Base-by-base conservation (phyloP, 2,888 invertebrate genomes). In the Aleiodes leptofemur region DNA sequence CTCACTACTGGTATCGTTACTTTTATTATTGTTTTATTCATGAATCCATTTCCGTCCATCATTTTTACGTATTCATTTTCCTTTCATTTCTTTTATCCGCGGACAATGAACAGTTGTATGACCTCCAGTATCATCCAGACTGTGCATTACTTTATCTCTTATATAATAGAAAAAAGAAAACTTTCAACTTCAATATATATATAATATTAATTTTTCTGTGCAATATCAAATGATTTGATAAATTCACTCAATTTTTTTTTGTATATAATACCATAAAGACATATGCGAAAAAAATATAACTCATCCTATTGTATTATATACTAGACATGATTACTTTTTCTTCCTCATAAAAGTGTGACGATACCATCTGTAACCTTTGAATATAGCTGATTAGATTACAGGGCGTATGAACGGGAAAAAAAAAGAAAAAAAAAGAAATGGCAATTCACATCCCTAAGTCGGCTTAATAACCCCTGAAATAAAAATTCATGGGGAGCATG, bases 311-410 rank as follows among this genome's bases (percentile, higher is more conserved):
- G 43, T 43, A 43, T 11, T 9, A 43, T 43, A 43, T 43, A 43
- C 11, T 43, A 43, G 11, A 43, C 43, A 43, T 43, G 43, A 43
- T 43, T 43, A 43, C 43, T 43, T 43, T 11, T 43, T 43, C 8
- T 9, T 8, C 43, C 59, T 34, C 59, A 59, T 59, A 34, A 16
- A 59, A 34, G 31, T 34, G 34, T 59, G 34, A 59, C 34, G 56
- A 70, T 43, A 70, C 23, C 55, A 70, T 56, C 43, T 55, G 56
- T 57, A 70, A 70, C 23, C 43, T 43, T 56, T 56, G 70, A 56
- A 70, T 70, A n/a, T 70, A 56, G 23, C 70, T 70, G 70, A 70
- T 70, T 70, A 70, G 56, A 70, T 70, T 70, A 70, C 8, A 56
- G 70, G 64, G 43, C 29, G 23, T 23, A 70, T 70, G 43, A 56